Base-by-base conservation (phyloP, 2,113 vertebrate species). In the Oenanthe oenanthe region DNA sequence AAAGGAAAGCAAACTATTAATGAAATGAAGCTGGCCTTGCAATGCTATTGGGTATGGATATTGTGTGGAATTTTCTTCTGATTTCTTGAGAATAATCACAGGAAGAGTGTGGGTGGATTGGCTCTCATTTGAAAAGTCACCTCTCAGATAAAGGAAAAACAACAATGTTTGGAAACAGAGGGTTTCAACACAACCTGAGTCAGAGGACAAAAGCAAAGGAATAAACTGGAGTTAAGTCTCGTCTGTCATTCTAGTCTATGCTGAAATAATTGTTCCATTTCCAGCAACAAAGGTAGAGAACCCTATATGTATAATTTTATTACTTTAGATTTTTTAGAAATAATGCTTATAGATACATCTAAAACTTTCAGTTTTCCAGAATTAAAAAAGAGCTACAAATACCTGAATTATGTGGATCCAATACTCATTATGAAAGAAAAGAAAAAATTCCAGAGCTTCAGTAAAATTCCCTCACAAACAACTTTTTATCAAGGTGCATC, bases 51-150 rank as follows among this genome's bases (percentile, higher is more conserved):
- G 9, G 19, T 34, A 88, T 51, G 50, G 43, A 77, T 10, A 48
- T 7, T 78, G 40, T 71, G 74, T 57, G 85, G 72, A 96, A 73
- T 94, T 92, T 95, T 93, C 40, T 92, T 79, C 56, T 19, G 32
- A 57, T 74, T 92, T 94, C 45, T 93, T 88, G 71, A 95, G 54
- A 31, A 93, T 86, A 96, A 94, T 96, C 68, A 77, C 81, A 93
- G 93, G 92, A 94, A 92, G 56, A 85, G 36, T 40, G 78, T 77
- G 82, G 75, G 85, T 61, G 63, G 63, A 34, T 81, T 96, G 72
- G 78, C 75, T 96, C 15, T 13, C 17, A 67, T 85, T 38, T 45
- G 40, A 80, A 96, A 93, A 94, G 71, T 17, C 15, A 71, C 70
- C 43, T 91, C 71, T 94, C 60, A 76, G n/a, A 63, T 45, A 83